A percentile compares a stretch with the other conserved stretches of the same genome.
phyloP scores from a whole-genome alignment of 2,113 vertebrate genomes.

The Delphinus delphis region DNA sequence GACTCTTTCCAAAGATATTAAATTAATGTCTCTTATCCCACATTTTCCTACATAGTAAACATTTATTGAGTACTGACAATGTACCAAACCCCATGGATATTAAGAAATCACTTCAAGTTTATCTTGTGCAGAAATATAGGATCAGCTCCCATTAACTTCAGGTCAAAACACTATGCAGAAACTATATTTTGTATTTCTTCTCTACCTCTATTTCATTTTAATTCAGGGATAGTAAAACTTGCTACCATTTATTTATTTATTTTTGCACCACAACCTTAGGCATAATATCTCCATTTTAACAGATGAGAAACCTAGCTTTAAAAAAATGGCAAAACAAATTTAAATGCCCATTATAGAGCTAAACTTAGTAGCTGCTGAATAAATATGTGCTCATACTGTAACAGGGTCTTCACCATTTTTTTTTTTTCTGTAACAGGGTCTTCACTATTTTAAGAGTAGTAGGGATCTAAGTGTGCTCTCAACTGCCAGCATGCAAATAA shows the following conservation, averaged over 20 bases:
- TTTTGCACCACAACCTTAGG: background rate
- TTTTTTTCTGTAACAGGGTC: background rate
- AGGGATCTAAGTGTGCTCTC: background rate
- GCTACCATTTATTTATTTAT: background rate
- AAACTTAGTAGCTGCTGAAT: background rate
- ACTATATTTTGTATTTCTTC: background rate
- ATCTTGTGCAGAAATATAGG: background rate
- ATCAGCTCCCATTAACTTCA: background rate
- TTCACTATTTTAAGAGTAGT: background rate
- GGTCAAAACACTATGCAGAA: background rate
- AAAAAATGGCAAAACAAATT: background rate
- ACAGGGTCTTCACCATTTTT: background rate
- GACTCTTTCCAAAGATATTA: background rate
- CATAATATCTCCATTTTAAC: background rate
- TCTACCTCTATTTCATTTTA: background rate
- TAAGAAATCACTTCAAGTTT: background rate
- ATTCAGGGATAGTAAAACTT: slow-evolving; percentile 17
- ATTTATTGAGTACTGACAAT: background rate
- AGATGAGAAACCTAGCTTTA: background rate
- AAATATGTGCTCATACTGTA: background rate
- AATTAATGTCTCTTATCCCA: background rate
- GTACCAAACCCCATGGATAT: background rate
- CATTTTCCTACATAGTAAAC: background rate
- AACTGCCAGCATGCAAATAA: background rate
- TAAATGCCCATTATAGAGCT: background rate